Conservation (phyloP, 1,140 invertebrate genomes). For the Ladona fulva region DNA sequence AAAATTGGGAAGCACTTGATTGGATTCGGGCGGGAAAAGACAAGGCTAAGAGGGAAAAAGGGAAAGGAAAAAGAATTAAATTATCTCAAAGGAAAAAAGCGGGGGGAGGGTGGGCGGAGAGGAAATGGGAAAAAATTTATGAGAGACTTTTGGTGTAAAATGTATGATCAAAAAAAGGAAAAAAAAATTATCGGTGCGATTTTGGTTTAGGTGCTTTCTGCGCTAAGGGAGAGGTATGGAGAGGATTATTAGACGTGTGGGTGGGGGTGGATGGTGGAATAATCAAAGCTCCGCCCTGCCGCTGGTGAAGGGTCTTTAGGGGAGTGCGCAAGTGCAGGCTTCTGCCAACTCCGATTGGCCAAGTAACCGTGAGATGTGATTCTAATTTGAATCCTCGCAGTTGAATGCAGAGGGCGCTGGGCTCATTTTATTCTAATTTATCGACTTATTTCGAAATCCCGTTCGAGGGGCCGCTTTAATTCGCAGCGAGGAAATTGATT, state of each 20-base stretch:
- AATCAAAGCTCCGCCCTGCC: not conserved
- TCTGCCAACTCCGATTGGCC: not conserved
- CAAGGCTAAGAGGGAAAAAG: conserved; percentile 20
- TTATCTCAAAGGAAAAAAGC: not conserved
- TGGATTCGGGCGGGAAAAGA: not conserved
- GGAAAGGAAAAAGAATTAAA: conserved; percentile 4
- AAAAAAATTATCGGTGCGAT: not conserved
- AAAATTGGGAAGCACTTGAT: not conserved
- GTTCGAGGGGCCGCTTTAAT: too few relatives aligned
- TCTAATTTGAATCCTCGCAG: not conserved
- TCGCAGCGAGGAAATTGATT: too few relatives aligned
- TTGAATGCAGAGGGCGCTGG: not conserved
- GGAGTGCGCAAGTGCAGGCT: not conserved
- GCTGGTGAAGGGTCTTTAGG: not conserved
- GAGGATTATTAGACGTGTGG: not conserved
- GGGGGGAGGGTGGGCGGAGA: conserved; percentile 34
- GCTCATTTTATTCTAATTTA: too few relatives aligned
- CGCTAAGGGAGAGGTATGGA: not conserved
- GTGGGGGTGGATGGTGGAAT: not conserved
- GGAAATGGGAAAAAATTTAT: conserved; percentile 35
- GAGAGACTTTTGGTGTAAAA: not conserved
- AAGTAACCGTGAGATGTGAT: conserved; percentile 1
- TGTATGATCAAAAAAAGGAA: not conserved
- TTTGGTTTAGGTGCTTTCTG: not conserved
- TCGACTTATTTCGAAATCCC: too few relatives aligned